Percentiles rank a stretch among this genome's conserved stretches.
These are phyloP conservation scores for Umimayanthus kanabou DNA, from an alignment of 92 coral and sea anemone species.

Conservation along the genomic window DNA sequence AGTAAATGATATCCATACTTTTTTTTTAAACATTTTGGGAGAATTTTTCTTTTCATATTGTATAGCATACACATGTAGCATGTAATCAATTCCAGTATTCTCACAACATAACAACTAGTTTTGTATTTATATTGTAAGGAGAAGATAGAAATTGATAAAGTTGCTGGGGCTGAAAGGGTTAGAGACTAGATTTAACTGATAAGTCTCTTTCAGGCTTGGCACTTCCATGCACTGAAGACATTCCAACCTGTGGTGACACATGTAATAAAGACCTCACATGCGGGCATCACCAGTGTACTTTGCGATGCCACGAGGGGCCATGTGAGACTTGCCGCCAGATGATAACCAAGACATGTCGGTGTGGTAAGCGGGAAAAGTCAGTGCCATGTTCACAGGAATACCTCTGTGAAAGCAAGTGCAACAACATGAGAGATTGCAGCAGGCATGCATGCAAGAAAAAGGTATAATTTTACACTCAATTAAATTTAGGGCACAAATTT, in stretches of 20 bases:
- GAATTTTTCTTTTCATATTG: too few species aligned
- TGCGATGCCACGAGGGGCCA: conserved; percentile 85
- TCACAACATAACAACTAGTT: too few species aligned
- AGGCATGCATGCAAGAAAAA: conserved; percentile 93
- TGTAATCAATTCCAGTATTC: too few species aligned
- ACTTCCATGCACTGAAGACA: conserved; percentile 94
- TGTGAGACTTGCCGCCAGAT: conserved; percentile 95
- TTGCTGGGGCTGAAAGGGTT: background rate
- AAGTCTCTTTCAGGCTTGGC: conserved; percentile 54
- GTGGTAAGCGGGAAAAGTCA: conserved; percentile 87
- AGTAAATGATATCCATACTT: too few species aligned
- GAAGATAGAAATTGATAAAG: background rate
- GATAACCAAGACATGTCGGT: conserved; percentile 81
- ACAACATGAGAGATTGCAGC: conserved; percentile 79
- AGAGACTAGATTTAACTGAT: background rate
- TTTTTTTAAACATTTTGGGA: too few species aligned
- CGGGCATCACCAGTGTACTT: conserved; percentile 87
- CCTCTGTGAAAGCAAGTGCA: conserved; percentile 84
- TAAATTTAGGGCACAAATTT: too few species aligned
- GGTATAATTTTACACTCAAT: conserved; percentile 40
- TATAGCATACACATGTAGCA: too few species aligned
- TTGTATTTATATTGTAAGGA: too few species aligned
- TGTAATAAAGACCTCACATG: conserved; percentile 84
- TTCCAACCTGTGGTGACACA: conserved; percentile 92
- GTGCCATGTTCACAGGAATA: conserved; percentile 87